Conservation (phyloP, 1,140 invertebrate genomes). For the Eupristina koningsbergeri region DNA sequence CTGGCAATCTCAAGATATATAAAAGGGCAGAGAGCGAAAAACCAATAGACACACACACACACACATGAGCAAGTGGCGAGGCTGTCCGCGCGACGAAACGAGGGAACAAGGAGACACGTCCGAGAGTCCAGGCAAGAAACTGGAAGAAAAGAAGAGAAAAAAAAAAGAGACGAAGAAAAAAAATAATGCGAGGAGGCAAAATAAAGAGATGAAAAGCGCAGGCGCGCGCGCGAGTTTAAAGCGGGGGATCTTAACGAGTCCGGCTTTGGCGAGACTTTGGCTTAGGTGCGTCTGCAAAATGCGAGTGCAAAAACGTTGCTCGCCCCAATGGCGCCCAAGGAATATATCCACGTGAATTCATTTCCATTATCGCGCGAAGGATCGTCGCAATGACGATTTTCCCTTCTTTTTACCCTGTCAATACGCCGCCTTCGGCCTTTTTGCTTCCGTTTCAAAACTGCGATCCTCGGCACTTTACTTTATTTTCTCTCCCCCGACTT, state of each 20-base stretch:
- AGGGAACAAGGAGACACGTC: not conserved
- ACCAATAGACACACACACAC: too few species aligned
- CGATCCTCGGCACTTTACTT: not conserved
- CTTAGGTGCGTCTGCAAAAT: not conserved
- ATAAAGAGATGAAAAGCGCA: too few species aligned
- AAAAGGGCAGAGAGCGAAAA: not conserved
- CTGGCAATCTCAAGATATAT: not conserved
- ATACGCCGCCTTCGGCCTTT: not conserved
- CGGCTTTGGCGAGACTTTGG: conserved; percentile 18
- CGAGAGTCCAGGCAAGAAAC: not conserved
- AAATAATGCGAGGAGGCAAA: too few species aligned
- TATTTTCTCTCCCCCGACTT: not conserved
- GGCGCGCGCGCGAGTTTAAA: too few species aligned
- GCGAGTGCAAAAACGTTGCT: conserved; percentile 6
- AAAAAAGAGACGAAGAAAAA: too few species aligned
- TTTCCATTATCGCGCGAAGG: conserved; percentile 29
- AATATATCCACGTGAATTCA: conserved; percentile 29
- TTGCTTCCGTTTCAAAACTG: not conserved
- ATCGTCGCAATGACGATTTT: conserved; percentile 12
- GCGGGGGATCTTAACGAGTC: conserved; percentile 15
- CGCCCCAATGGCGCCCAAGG: not conserved
- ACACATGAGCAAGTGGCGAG: not conserved
- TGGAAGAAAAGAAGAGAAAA: not conserved
- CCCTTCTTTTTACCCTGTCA: not conserved
- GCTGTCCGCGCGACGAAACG: conserved; percentile 2